Evolutionary conservation across 1,140 invertebrate genomes (phyloP), one percentile per base, ranked within the genome.

Genomic region (Theocolax elegans): DNA sequence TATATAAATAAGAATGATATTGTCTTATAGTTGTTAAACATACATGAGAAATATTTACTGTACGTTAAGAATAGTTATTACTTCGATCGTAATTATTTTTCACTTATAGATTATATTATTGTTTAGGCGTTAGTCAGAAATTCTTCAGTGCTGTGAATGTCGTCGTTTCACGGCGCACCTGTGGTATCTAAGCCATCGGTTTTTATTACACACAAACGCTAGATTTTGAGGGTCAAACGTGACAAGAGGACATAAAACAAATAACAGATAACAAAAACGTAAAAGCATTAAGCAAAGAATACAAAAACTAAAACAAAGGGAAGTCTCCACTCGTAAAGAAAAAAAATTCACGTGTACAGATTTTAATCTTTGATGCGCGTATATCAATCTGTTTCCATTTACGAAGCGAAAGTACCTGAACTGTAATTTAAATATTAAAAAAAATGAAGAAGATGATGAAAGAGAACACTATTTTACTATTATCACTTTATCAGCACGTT

Each of bases 61-160:
- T 83, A 80, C 77, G 80, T 83, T 83, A 83, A 82, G 72, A 77
- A 79, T 82, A 82, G 71, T 76, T 73, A 78, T 73, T 75, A 67
- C 72, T 76, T 78, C 74, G 76, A 80, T 75, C 76, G 76, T 79
- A 82, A 79, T 81, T 83, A 82, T 84, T 85, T 84, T 85, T 85
- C 80, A 83, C 79, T 78, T 80, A 81, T 80, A 83, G 77, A 81
- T 80, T 79, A 81, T 77, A 77, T 79, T 81, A 81, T 81, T 79
- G 69, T 81, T 82, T 81, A 83, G 80, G 76, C 72, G 73, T 78
- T 81, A 81, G 79, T 83, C 79, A 83, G 77, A 80, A 81, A 83
- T 77, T 82, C 77, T 79, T 84, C 81, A 84, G 82, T 80, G 84
- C 84, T 85, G 84, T 85, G 83, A 85, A 82, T 79, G 80, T 77